These are phyloP conservation scores for Micropoecilia bifurca DNA, from an alignment of 2,797 vertebrate species.

Conservation along the genomic window DNA sequence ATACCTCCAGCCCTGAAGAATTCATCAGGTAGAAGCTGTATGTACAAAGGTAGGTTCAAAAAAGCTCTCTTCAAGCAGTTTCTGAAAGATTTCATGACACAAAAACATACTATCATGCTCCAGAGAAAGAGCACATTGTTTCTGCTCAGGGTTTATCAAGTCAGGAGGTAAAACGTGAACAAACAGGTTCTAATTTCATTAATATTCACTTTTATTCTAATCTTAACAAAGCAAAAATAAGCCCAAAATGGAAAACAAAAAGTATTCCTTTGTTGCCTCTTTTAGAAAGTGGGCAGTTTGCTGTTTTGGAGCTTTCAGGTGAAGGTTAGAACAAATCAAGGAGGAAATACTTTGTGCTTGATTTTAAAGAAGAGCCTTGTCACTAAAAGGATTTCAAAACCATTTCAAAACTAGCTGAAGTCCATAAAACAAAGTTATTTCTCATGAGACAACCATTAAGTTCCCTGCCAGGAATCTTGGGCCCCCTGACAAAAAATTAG, in stretches of 20 bases:
- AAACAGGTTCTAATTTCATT: background rate
- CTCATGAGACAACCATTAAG: background rate
- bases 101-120: background rate
- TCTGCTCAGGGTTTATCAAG: background rate
- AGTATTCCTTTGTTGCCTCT: background rate
- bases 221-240: background rate
- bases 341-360: background rate
- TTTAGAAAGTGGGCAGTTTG: background rate
- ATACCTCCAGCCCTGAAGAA: constrained; percentile 1
- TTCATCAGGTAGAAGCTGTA: background rate
- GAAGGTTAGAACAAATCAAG: background rate
- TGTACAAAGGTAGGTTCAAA: background rate
- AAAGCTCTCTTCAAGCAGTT: background rate
- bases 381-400: background rate
- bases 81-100: background rate
- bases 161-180: background rate
- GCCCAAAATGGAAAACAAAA: background rate
- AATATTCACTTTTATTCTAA: background rate
- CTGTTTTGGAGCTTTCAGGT: background rate
- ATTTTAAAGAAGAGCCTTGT: background rate
- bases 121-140: background rate
- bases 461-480: background rate
- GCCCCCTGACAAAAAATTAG: too few relatives aligned
- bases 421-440: background rate
- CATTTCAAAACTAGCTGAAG: background rate